Percentiles rank a stretch among this genome's conserved stretches.
These are phyloP conservation scores for Trisateles emortualis DNA, from an alignment of 2,888 invertebrate genomes.

Conservation along the genomic window DNA sequence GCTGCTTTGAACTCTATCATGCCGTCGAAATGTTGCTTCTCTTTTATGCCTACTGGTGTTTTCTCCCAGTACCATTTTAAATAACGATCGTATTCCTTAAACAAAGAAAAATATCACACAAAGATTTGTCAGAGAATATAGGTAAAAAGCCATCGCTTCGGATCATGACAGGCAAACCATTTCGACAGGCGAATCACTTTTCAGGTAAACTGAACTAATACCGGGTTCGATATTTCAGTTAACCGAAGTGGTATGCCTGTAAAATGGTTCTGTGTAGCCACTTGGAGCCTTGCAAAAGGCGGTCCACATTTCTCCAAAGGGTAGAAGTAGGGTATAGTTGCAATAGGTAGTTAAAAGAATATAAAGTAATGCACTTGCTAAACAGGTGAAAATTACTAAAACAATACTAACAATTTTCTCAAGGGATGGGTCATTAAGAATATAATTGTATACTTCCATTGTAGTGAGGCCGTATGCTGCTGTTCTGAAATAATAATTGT, in stretches of 20 bases:
- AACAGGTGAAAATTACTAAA: neutral
- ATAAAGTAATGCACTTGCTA: too few relatives aligned
- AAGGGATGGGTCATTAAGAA: conserved; percentile 54
- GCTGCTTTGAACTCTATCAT: conserved; percentile 59
- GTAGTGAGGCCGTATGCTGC: conserved; percentile 61
- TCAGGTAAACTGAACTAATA: too few relatives aligned
- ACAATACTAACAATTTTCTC: conserved; percentile 53
- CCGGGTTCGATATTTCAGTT: too few relatives aligned
- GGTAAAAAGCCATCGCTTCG: too few relatives aligned
- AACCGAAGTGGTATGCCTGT: too few relatives aligned
- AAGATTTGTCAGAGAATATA: too few relatives aligned
- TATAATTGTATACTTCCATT: conserved; percentile 58
- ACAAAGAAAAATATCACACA: neutral
- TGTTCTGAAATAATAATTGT: conserved; percentile 64
- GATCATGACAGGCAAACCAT: too few relatives aligned
- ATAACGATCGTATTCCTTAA: conserved; percentile 70
- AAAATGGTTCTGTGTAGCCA: too few relatives aligned
- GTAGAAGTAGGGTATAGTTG: neutral
- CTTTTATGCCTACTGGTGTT: conserved; percentile 65
- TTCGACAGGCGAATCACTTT: too few relatives aligned
- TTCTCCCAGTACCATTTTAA: conserved; percentile 67
- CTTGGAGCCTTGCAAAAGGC: too few relatives aligned
- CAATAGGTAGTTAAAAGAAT: neutral
- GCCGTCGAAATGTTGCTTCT: conserved; percentile 56
- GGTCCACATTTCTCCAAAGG: too few relatives aligned